Conservation (phyloP, 2,888 invertebrate genomes). For the Dolichomitus sp. region DNA sequence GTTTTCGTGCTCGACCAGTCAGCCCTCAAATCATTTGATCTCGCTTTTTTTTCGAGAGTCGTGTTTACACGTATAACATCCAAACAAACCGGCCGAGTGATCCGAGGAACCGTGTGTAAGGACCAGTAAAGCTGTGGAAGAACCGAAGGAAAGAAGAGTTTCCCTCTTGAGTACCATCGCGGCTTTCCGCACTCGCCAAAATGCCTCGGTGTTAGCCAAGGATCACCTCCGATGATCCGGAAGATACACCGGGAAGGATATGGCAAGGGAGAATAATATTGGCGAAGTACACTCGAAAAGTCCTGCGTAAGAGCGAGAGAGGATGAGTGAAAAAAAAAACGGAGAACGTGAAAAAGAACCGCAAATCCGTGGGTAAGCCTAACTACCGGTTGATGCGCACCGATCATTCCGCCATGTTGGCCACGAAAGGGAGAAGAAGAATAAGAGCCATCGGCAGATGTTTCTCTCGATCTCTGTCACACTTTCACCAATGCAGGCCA, state of each 20-base stretch:
- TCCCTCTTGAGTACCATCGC: constrained; percentile 12
- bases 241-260: constrained; percentile 20
- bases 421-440: constrained; percentile 79
- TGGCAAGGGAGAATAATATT: constrained; percentile 23
- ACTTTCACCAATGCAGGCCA: constrained; percentile 39
- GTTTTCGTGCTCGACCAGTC: constrained; percentile 46
- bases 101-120: constrained; percentile 42
- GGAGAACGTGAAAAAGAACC: constrained; percentile 81
- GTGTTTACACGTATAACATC: constrained; percentile 66
- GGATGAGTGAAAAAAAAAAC: constrained; percentile 44
- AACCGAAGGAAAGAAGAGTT: constrained; percentile 14
- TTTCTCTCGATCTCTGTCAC: constrained; percentile 62
- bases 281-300: constrained; percentile 8
- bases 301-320: constrained; percentile 4
- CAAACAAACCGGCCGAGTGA: constrained; percentile 61
- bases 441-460: constrained; percentile 71
- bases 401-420: constrained; percentile 86
- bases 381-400: constrained; percentile 83
- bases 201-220: constrained; percentile 35
- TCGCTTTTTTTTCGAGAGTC: constrained; percentile 51
- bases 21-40: constrained; percentile 32
- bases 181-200: constrained; percentile 61
- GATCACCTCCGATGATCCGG: constrained; percentile 51
- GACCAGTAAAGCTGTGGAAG: constrained; percentile 27
- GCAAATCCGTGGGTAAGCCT: constrained; percentile 85